Percentiles rank a stretch among this genome's conserved stretches.
Conservation (phyloP, 37 sponge, comb jelly and placozoan species). For the Cliona cf. orientalis region DNA sequence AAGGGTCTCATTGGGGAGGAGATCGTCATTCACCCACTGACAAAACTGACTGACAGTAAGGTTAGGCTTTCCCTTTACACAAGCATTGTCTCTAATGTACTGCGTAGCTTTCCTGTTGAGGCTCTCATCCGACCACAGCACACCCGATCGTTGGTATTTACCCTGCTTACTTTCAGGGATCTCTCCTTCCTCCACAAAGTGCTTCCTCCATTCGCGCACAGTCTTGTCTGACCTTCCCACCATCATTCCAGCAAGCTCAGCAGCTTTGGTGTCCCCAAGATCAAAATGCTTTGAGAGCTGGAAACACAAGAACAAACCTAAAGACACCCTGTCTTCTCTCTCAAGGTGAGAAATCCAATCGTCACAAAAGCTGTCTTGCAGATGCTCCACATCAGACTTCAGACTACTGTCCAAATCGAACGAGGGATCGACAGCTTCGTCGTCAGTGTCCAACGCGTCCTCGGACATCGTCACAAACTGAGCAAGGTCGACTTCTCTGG, state of each 20-base stretch:
- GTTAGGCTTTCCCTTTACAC: slow-evolving; percentile 50
- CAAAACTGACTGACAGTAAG: slow-evolving; percentile 36
- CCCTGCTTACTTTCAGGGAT: slow-evolving; percentile 47
- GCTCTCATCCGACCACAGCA: slow-evolving; percentile 27
- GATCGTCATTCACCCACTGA: slow-evolving; percentile 57
- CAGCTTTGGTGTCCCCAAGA: slow-evolving; percentile 39
- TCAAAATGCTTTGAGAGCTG: slow-evolving; percentile 10
- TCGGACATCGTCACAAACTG: slow-evolving; percentile 35
- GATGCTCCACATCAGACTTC: slow-evolving; percentile 27
- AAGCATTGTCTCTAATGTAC: slow-evolving; percentile 31
- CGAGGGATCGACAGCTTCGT: slow-evolving; percentile 47
- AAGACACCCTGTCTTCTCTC: slow-evolving; percentile 28
- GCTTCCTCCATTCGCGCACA: slow-evolving; percentile 31
- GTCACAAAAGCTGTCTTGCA: slow-evolving; percentile 38
- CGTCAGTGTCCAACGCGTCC: slow-evolving; percentile 63
- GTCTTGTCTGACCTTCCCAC: slow-evolving; percentile 48
- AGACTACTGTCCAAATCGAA: slow-evolving; percentile 42
- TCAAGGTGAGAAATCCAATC: slow-evolving; percentile 39
- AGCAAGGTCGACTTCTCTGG: background rate
- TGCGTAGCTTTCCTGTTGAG: slow-evolving; percentile 32
- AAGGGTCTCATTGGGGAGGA: slow-evolving; percentile 33
- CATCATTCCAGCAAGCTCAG: slow-evolving; percentile 61
- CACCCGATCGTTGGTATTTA: slow-evolving; percentile 46
- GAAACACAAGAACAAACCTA: slow-evolving; percentile 54
- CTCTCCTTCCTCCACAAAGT: slow-evolving; percentile 25